These are phyloP conservation scores for Anolis apletophallus DNA, from an alignment of 2,797 vertebrate species.

Conservation along the genomic window DNA sequence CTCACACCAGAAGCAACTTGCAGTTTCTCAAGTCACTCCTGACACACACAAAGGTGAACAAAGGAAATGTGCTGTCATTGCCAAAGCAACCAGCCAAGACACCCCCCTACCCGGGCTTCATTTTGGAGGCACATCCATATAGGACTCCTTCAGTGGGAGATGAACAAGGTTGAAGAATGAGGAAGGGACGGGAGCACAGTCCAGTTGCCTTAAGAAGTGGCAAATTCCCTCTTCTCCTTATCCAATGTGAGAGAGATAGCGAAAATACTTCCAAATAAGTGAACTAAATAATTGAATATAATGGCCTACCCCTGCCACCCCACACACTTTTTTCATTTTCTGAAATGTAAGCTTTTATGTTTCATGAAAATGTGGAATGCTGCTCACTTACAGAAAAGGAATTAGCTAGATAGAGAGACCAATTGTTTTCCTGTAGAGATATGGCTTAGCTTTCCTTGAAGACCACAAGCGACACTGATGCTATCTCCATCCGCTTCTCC, in stretches of 20 bases:
- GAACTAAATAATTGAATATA: not conserved
- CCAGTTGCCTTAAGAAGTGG: not conserved
- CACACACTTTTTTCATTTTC: too few relatives aligned
- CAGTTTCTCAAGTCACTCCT: too few relatives aligned
- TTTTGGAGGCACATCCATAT: not conserved
- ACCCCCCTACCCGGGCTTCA: too few relatives aligned
- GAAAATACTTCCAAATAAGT: not conserved
- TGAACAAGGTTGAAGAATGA: not conserved
- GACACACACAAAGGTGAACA: too few relatives aligned
- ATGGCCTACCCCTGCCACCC: too few relatives aligned
- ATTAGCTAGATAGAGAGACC: not conserved
- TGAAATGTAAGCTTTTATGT: not conserved
- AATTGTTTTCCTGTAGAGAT: not conserved
- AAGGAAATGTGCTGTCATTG: not conserved
- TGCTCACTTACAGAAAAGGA: not conserved
- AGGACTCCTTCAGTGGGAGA: not conserved
- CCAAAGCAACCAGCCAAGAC: not conserved
- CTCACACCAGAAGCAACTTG: too few relatives aligned
- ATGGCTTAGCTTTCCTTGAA: not conserved
- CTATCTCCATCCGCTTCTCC: too few relatives aligned
- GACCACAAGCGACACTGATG: not conserved
- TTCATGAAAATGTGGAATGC: not conserved
- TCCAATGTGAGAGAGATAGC: not conserved
- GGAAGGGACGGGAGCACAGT: not conserved
- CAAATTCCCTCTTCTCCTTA: not conserved